Evolutionary conservation across 1,140 invertebrate species (phyloP).

Genomic region (Cheumatopsyche charites): DNA sequence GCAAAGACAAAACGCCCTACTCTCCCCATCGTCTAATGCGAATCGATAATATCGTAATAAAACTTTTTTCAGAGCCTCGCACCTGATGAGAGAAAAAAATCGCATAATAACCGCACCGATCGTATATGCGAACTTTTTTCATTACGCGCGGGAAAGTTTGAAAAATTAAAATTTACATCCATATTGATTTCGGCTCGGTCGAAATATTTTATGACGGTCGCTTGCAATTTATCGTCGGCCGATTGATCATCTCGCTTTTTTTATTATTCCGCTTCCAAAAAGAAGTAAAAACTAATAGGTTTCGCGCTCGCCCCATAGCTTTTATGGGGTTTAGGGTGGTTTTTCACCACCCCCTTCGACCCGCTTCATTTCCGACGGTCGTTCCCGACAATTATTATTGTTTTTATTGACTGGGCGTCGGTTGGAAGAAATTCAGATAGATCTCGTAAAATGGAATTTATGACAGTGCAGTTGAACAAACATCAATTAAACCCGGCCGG

Average conservation of each 20-base stretch:
- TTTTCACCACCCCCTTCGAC: constrained; percentile 6
- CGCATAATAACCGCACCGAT: too few species aligned
- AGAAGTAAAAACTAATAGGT: constrained; percentile 26
- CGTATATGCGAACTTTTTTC: constrained; percentile 1
- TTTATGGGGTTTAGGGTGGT: constrained; percentile 17
- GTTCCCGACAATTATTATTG: constrained; percentile 20
- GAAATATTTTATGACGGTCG: background rate
- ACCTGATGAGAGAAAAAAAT: constrained; percentile 6
- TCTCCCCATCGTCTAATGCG: background rate
- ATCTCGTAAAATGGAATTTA: constrained; percentile 33
- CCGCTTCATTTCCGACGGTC: background rate
- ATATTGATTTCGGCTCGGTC: background rate
- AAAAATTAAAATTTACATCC: constrained; percentile 21
- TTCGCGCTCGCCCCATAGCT: constrained; percentile 7
- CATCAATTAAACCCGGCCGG: constrained; percentile 15
- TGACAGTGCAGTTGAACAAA: constrained; percentile 24
- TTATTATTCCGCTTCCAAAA: background rate
- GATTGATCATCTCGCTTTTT: constrained; percentile 20
- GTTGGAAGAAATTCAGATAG: constrained; percentile 29
- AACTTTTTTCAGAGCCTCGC: background rate
- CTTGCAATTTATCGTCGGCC: constrained; percentile 9
- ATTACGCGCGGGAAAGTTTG: background rate
- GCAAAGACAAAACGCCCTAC: constrained; percentile 16
- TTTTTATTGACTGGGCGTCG: constrained; percentile 27
- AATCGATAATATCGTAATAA: constrained; percentile 28